These are phyloP conservation scores for Lepidothrix coronata DNA, from an alignment of 2,113 vertebrate genomes.

Conservation along the genomic window DNA sequence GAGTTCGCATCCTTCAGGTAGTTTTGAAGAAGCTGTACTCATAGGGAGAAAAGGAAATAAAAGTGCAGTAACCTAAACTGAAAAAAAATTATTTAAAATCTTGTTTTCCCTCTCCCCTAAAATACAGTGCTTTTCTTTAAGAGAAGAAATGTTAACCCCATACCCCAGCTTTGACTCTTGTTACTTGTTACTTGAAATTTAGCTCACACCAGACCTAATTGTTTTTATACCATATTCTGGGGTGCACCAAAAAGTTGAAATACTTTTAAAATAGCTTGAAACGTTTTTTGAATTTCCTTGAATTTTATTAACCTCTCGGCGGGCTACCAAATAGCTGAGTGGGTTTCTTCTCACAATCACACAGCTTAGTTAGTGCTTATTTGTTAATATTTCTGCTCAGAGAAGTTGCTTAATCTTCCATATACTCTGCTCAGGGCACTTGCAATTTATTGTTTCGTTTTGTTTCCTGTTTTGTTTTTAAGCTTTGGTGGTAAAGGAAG, in stretches of 20 bases:
- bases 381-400: constrained; percentile 72
- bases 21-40: constrained; percentile 44
- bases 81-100: background rate
- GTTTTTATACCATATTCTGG: constrained; percentile 74
- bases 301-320: constrained; percentile 76
- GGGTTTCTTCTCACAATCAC: constrained; percentile 64
- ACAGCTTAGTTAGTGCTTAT: constrained; percentile 74
- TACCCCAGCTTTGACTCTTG: constrained; percentile 49
- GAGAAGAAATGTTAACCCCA: constrained; percentile 35
- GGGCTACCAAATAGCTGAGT: constrained; percentile 71
- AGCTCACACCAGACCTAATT: constrained; percentile 66
- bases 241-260: constrained; percentile 77
- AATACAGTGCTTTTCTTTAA: constrained; percentile 55
- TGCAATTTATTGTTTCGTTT: constrained; percentile 73
- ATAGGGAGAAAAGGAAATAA: constrained; percentile 45
- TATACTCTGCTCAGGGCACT: constrained; percentile 86
- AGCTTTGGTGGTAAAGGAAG: constrained; percentile 73
- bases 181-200: constrained; percentile 66
- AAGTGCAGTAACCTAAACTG: constrained; percentile 43
- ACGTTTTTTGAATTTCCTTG: constrained; percentile 83
- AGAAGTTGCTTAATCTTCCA: constrained; percentile 84
- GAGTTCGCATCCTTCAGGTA: constrained; percentile 48
- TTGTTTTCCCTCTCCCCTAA: constrained; percentile 28
- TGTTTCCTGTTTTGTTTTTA: constrained; percentile 70
- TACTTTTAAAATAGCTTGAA: constrained; percentile 73